Percentiles rank a stretch among this genome's conserved stretches.
Evolutionary conservation across 2,113 vertebrate genomes (phyloP).

Genomic region (Austrofundulus limnaeus): DNA sequence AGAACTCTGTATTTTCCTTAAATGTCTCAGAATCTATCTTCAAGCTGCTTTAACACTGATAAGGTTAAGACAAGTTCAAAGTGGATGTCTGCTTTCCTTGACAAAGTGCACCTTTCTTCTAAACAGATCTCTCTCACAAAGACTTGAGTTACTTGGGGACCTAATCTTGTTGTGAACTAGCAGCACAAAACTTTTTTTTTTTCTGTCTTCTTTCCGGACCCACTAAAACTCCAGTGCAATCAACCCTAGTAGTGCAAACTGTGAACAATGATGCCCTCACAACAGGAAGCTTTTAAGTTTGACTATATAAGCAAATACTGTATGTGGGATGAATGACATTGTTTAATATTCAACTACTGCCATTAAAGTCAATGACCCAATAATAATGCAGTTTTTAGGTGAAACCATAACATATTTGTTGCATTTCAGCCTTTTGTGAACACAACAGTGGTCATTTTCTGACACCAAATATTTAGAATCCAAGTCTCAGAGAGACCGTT

Average conservation of each 20-base stretch:
- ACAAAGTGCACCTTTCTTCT: conserved; percentile 69
- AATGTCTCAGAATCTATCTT: conserved; percentile 6
- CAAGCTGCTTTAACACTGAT: conserved; percentile 10
- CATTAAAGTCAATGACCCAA: too few relatives aligned
- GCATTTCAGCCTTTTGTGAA: too few relatives aligned
- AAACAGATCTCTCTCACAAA: conserved; percentile 32
- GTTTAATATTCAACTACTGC: too few relatives aligned
- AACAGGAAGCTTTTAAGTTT: too few relatives aligned
- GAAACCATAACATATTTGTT: too few relatives aligned
- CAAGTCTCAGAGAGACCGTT: too few relatives aligned
- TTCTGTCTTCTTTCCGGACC: conserved; percentile 48
- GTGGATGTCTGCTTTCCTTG: conserved; percentile 20
- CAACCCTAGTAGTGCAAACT: conserved; percentile 1
- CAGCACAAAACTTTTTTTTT: conserved; percentile 48
- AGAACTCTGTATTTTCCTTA: conserved; percentile 1
- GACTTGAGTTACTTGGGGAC: conserved; percentile 65
- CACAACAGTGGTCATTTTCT: too few relatives aligned
- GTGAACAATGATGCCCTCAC: too few relatives aligned
- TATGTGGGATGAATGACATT: too few relatives aligned
- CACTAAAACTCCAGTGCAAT: conserved; percentile 28
- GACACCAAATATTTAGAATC: too few relatives aligned
- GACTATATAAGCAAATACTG: too few relatives aligned
- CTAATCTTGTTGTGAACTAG: conserved; percentile 55
- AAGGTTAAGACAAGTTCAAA: conserved; percentile 30
- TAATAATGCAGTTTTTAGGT: too few relatives aligned